Evolutionary conservation across 2,797 vertebrate species (phyloP), one percentile per base, ranked within the genome.

Genomic region (Galagoides demidoff): DNA sequence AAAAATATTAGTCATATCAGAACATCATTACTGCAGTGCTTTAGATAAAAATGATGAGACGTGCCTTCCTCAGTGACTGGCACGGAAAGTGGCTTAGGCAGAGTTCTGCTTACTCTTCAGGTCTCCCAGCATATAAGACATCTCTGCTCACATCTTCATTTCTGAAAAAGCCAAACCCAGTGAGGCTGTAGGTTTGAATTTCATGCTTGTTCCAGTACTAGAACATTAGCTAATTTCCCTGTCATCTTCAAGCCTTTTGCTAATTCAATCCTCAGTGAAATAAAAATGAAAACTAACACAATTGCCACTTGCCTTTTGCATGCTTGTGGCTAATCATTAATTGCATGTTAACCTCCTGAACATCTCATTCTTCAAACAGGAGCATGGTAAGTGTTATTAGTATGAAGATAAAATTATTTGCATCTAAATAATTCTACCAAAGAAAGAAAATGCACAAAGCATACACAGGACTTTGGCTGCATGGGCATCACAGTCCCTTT

Each of bases 371-470:
- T 98, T 98, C 98, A 97, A 97, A 98, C 94, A 98, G 95, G 97
- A 98, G 98, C 99, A 99, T 99, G 99, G 98, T 98, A 97, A 98
- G 98, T 99, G 98, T 82, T 98, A 99, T 99, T 99, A 99, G 98
- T 99, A 98, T 77, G 90, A 95, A 98, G 98, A 98, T 96, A 98
- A 98, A 98, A 98, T 98, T 98, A 98, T 97, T 97, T 97, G 97
- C 97, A 96, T 97, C 98, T 98, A 97, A 92, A 89, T 94, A 96
- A 98, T 89, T 97, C 97, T 98, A 98, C 97, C 96, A 96, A 95
- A 97, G 98, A 97, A 89, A 98, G 97, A 97, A 96, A 98, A 97
- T 97, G 98, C 98, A 98, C 89, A 97, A 98, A 98, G 98, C 98
- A 99, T 99, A 98, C 98, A 97, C 66, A 98, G 96, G 98, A 97